Conservation (phyloP, 2,797 vertebrate species). For the Ctenopoma multispine region DNA sequence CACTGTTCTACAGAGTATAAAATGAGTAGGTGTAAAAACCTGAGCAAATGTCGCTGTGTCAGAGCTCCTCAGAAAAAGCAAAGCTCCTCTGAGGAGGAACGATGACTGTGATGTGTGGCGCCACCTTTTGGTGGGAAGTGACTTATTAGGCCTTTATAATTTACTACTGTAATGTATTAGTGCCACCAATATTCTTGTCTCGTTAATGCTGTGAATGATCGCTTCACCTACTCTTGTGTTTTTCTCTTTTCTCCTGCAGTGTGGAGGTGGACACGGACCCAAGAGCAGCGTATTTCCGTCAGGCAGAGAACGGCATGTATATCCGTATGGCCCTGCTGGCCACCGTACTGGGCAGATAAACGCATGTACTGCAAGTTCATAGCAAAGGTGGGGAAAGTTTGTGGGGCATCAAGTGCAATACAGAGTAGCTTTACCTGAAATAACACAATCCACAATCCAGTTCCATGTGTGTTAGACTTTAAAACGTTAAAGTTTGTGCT, state of each 20-base stretch:
- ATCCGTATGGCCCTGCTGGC: conserved; percentile 95
- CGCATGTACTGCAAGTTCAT: background rate
- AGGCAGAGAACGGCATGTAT: conserved; percentile 98
- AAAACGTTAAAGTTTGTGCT: background rate
- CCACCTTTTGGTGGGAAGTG: too few species aligned
- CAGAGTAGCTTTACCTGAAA: background rate
- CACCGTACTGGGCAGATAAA: conserved; percentile 90
- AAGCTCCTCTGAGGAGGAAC: too few species aligned
- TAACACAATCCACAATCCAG: background rate
- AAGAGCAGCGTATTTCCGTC: conserved; percentile 95
- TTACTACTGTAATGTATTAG: too few species aligned
- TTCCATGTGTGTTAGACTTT: background rate
- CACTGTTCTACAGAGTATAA: too few species aligned
- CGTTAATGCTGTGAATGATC: too few species aligned
- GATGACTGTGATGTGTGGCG: too few species aligned
- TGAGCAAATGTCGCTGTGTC: too few species aligned
- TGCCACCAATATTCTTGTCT: too few species aligned
- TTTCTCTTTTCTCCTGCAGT: conserved; percentile 65
- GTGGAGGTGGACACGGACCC: conserved; percentile 95
- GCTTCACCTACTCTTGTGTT: background rate
- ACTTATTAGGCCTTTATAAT: too few species aligned
- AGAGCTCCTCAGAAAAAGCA: too few species aligned
- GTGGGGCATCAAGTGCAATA: background rate
- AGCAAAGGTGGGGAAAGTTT: background rate
- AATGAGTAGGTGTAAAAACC: too few species aligned